Conservation (phyloP, 2,113 vertebrate species). For the Columba livia region DNA sequence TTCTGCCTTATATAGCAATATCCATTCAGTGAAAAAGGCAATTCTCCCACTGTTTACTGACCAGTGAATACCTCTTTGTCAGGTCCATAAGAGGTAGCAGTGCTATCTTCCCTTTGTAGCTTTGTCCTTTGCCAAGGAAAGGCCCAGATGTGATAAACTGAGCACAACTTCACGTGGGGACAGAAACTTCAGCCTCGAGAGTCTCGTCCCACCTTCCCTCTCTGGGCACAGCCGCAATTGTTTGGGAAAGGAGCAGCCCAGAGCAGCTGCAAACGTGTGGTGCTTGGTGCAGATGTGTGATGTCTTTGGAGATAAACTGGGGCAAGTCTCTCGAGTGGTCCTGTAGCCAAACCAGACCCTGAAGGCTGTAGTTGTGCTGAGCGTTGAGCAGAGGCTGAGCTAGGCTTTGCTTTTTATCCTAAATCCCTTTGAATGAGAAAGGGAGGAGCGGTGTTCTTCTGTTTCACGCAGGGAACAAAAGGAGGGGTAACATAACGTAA, state of each 20-base stretch:
- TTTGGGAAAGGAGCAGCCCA: not conserved
- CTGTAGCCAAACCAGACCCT: accelerated
- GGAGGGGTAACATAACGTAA: not conserved
- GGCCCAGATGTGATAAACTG: not conserved
- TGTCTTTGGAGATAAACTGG: not conserved
- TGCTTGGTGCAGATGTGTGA: not conserved
- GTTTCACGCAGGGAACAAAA: not conserved
- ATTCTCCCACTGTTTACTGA: not conserved
- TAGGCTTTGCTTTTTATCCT: not conserved
- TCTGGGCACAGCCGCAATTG: no score
- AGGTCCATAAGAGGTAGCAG: not conserved
- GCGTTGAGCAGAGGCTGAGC: not conserved
- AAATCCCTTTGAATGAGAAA: not conserved
- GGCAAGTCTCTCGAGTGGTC: not conserved
- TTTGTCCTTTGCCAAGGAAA: not conserved
- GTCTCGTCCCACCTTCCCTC: not conserved
- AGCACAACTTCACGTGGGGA: not conserved
- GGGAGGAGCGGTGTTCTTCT: not conserved
- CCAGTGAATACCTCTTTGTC: slow-evolving; percentile 1
- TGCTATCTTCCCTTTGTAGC: not conserved
- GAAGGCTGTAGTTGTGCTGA: not conserved
- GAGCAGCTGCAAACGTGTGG: not conserved
- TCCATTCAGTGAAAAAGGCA: slow-evolving; percentile 17
- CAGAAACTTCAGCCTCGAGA: not conserved
- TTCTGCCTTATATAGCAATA: slow-evolving; percentile 59